Base-by-base conservation (phyloP, 2,797 vertebrate species). In the Sebastolobus altivelis region DNA sequence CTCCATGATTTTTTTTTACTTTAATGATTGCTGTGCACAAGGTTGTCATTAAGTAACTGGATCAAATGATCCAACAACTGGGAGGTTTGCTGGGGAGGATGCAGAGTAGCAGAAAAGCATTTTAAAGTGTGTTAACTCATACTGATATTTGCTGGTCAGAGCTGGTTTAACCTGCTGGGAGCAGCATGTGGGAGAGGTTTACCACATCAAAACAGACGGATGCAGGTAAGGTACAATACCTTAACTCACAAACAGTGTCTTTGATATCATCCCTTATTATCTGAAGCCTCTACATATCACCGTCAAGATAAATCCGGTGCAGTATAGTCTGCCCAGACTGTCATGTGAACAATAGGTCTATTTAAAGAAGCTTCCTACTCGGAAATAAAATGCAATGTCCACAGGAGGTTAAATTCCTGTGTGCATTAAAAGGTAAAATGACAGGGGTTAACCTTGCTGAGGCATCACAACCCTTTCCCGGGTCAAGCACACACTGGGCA, bases 401-500 rank as follows among this genome's bases (percentile, higher is more conserved):
- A 5, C 71, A 63, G 38, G 52, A 86, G 79, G 87, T 88, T 82
- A 80, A 83, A 88, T 91, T 87, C 83, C 84, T 73, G 76, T 65
- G 78, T 88, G 89, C 60, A 88, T 86, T 86, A 87, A 87, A 71
- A 86, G 80, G 84, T 81, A 87, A 84, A 84, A 88, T 70, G 85
- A 88, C 82, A 63, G 82, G 79, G 90, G 91, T 93, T 82, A 93
- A 91, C 87, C 86, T 77, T 43, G 81, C 89, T 25, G 49, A 86
- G 76, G 81, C 81, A 85, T 85, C 87, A 27, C 85, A 71, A 52
- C 70, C 77, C 72, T 82, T 73, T 82, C 65, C 71, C 29, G 67
- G 88, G 90, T 92, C 91, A 92, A 84, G 85, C 89, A 84, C 90
- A 91, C 89, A 88, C 31, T 13, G 85, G 84, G 84, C 92, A 91